phyloP scores from a whole-genome alignment of 1,140 invertebrate genomes.

The Drosophila leontia region DNA sequence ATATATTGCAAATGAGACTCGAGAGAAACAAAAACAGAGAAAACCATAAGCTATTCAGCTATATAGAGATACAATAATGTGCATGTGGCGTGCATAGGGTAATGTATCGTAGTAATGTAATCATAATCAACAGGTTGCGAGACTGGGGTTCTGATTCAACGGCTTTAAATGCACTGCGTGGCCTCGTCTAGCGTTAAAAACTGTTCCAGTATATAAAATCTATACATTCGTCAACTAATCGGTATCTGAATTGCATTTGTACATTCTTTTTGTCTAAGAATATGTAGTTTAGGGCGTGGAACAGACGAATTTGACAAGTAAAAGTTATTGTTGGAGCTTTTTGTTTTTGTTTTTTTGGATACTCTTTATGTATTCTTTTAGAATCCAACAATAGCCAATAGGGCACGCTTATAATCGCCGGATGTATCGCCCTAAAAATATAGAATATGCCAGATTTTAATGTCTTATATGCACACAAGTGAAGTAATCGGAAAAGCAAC shows the following conservation, averaged over 20 bases:
- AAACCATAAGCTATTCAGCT: slow-evolving; percentile 50
- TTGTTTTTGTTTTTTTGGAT: slow-evolving; percentile 38
- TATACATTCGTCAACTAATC: slow-evolving; percentile 56
- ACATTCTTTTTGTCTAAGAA: slow-evolving; percentile 46
- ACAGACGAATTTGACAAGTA: slow-evolving; percentile 63
- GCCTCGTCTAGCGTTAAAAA: slow-evolving; percentile 43
- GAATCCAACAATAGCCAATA: slow-evolving; percentile 92
- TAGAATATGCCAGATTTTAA: slow-evolving; percentile 81
- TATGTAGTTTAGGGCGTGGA: slow-evolving; percentile 69
- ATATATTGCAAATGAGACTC: slow-evolving; percentile 65
- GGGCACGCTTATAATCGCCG: slow-evolving; percentile 95
- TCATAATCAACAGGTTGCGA: slow-evolving; percentile 68
- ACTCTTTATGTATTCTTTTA: slow-evolving; percentile 68
- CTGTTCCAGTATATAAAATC: slow-evolving; percentile 59
- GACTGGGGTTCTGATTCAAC: slow-evolving; percentile 41
- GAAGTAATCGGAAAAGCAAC: slow-evolving; percentile 35
- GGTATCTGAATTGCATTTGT: slow-evolving; percentile 58
- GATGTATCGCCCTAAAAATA: slow-evolving; percentile 94
- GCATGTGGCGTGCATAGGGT: slow-evolving; percentile 66
- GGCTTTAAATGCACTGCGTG: slow-evolving; percentile 69
- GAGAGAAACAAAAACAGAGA: slow-evolving; percentile 42
- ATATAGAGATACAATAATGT: slow-evolving; percentile 56
- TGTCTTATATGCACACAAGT: slow-evolving; percentile 65
- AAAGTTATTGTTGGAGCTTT: slow-evolving; percentile 40
- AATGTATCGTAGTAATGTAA: slow-evolving; percentile 30